Evolutionary conservation across 2,888 invertebrate species (phyloP).

Genomic region (Chrysodeixis includens): DNA sequence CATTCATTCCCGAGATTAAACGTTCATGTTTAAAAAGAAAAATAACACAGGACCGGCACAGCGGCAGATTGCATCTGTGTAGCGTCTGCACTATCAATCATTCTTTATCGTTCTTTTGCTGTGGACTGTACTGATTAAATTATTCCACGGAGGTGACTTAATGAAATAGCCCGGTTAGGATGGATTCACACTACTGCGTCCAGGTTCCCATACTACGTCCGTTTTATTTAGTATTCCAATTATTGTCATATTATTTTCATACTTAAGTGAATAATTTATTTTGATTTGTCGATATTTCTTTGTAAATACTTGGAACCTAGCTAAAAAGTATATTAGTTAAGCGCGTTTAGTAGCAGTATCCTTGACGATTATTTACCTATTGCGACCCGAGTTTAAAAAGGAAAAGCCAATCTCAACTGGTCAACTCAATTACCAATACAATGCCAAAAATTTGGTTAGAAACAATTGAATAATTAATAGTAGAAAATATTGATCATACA

Average conservation of each 20-base stretch:
- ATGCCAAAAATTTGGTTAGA: no score
- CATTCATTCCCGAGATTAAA: conserved; percentile 61
- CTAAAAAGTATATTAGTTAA: neutral
- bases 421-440: no score
- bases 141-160: conserved; percentile 83
- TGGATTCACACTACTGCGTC: conserved; percentile 57
- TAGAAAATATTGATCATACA: neutral
- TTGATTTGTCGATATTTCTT: neutral
- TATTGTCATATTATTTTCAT: conserved; percentile 2
- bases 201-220: neutral
- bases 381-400: neutral
- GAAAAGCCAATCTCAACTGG: neutral
- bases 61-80: conserved; percentile 73
- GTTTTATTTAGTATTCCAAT: neutral
- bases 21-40: conserved; percentile 63
- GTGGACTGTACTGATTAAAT: conserved; percentile 86
- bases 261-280: neutral
- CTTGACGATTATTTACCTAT: neutral
- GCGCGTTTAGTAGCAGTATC: neutral
- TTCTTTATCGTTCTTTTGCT: conserved; percentile 85
- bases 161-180: conserved; percentile 78
- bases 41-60: conserved; percentile 55
- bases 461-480: neutral
- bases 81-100: conserved; percentile 83
- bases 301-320: neutral